Conservation (phyloP, 2,113 vertebrate species). For the Pluvianellus socialis region DNA sequence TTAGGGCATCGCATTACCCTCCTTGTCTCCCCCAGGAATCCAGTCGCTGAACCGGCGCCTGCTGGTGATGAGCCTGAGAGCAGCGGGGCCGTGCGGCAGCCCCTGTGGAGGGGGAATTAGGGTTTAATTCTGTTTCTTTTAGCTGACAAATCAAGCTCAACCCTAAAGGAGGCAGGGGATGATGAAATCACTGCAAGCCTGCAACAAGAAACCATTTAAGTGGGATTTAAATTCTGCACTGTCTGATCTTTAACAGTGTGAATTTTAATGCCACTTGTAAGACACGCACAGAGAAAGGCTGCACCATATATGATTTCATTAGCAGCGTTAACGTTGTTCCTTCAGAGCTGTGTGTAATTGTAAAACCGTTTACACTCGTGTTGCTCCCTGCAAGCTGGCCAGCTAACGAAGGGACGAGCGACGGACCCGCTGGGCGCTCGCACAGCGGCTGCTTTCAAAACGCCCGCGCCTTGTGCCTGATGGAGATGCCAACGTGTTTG, state of each 20-base stretch:
- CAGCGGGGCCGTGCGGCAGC: not conserved
- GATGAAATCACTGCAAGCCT: not conserved
- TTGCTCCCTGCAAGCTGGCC: not conserved
- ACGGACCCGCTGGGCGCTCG: not conserved
- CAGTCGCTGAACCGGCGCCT: accelerated
- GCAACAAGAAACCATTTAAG: accelerated
- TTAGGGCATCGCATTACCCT: not conserved
- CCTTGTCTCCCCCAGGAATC: not conserved
- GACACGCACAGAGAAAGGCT: not conserved
- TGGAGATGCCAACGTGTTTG: accelerated
- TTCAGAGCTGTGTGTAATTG: not conserved
- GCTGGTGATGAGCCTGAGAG: not conserved
- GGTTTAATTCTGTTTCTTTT: not conserved
- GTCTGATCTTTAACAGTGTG: not conserved
- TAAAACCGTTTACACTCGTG: not conserved
- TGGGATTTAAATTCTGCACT: not conserved
- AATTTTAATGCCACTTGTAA: not conserved
- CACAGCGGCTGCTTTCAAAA: not conserved
- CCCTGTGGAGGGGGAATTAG: not conserved
- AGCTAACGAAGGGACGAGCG: accelerated
- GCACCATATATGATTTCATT: not conserved
- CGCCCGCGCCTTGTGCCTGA: accelerated
- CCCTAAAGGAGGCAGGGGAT: not conserved
- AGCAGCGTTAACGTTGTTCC: not conserved
- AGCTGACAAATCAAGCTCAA: not conserved